Conservation (phyloP, 1,140 invertebrate genomes). For the Diabrotica undecimpunctata region DNA sequence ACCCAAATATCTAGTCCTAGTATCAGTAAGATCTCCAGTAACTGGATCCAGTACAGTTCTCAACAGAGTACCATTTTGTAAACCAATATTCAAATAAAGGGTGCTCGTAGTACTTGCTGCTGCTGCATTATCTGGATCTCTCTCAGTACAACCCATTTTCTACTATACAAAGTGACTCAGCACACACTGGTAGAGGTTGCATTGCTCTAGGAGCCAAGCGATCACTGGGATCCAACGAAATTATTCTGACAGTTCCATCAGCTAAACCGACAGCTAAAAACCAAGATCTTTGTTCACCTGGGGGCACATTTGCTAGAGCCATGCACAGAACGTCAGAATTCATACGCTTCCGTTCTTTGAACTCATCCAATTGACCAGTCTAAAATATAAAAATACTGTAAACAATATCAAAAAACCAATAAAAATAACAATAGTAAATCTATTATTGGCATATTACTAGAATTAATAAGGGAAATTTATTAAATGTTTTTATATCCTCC, state of each 20-base stretch:
- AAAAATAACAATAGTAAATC: not conserved
- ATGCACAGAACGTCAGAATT: conserved; percentile 97
- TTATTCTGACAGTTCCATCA: conserved; percentile 96
- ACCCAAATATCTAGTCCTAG: conserved; percentile 76
- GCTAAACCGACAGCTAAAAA: conserved; percentile 96
- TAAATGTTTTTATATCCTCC: no score
- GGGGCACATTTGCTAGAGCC: conserved; percentile 92
- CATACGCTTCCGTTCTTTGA: conserved; percentile 95
- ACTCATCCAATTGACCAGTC: conserved; percentile 97
- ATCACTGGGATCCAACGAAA: conserved; percentile 93
- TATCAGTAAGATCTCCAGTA: conserved; percentile 95
- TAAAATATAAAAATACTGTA: conserved; percentile 45
- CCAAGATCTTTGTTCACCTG: conserved; percentile 91
- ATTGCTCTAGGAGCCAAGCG: conserved; percentile 91
- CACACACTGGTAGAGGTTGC: conserved; percentile 93
- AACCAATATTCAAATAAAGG: conserved; percentile 95
- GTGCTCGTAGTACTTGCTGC: conserved; percentile 60
- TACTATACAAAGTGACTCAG: conserved; percentile 95
- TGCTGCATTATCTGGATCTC: conserved; percentile 55
- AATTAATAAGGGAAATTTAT: no score
- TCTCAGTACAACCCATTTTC: conserved; percentile 71
- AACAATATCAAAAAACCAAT: not conserved
- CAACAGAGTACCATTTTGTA: conserved; percentile 95
- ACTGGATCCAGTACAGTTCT: conserved; percentile 95
- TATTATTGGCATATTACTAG: no score